These are phyloP conservation scores for Archegozetes longisetosus DNA, from an alignment of 1,140 invertebrate species.

Conservation along the genomic window DNA sequence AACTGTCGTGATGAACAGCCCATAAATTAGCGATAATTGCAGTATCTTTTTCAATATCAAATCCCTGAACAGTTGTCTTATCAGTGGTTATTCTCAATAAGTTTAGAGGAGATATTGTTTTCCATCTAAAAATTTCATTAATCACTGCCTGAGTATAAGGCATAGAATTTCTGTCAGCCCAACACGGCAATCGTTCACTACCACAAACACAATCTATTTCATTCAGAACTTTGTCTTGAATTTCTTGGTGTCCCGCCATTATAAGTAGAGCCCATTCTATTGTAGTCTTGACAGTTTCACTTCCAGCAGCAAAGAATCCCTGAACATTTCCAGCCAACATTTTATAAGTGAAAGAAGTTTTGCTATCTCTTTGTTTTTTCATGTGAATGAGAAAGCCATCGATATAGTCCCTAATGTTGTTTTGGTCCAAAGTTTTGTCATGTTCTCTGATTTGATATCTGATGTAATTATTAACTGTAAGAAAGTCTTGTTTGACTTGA, in stretches of 20 bases:
- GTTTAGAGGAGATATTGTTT: slow-evolving; percentile 19
- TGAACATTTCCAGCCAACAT: slow-evolving; percentile 17
- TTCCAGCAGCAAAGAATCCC: slow-evolving; percentile 25
- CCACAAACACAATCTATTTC: slow-evolving; percentile 26
- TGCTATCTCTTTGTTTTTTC: slow-evolving; percentile 1
- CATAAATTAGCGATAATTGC: slow-evolving; percentile 46
- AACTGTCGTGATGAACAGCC: slow-evolving; percentile 46
- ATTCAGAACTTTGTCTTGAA: slow-evolving; percentile 24
- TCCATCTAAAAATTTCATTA: slow-evolving; percentile 22
- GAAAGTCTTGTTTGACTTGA: background rate
- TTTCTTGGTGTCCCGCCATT: slow-evolving; percentile 26
- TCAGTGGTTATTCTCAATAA: background rate
- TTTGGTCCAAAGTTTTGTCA: slow-evolving; percentile 43
- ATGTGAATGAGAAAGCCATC: slow-evolving; percentile 64
- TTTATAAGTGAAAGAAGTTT: slow-evolving; percentile 7
- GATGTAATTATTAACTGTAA: background rate
- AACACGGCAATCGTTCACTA: slow-evolving; percentile 16
- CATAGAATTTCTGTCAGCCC: slow-evolving; percentile 17
- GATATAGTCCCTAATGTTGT: slow-evolving; percentile 59
- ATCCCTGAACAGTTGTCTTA: slow-evolving; percentile 9
- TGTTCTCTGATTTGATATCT: slow-evolving; percentile 51
- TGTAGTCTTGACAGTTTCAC: slow-evolving; percentile 27
- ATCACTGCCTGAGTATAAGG: slow-evolving; percentile 24
- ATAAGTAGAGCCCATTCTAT: slow-evolving; percentile 26
- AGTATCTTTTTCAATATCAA: slow-evolving; percentile 13